Conservation (phyloP, 1,140 invertebrate genomes). For the Drosophila mauritiana region DNA sequence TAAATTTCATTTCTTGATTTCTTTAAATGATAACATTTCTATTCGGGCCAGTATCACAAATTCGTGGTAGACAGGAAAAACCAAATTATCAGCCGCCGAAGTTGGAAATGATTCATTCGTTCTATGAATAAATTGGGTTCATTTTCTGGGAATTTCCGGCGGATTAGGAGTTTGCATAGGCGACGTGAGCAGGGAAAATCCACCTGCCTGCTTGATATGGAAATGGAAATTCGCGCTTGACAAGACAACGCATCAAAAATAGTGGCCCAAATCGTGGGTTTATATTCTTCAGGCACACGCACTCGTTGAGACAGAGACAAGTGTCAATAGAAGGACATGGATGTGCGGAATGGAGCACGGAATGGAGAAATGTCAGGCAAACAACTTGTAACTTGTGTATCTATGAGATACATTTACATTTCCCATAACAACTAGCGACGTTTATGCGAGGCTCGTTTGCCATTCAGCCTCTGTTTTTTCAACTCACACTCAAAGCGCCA, state of each 20-base stretch:
- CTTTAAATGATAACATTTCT: background rate
- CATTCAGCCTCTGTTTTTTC: conserved; percentile 37
- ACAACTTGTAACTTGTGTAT: conserved; percentile 67
- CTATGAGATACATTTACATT: conserved; percentile 60
- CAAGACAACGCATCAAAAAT: conserved; percentile 30
- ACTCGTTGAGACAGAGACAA: conserved; percentile 44
- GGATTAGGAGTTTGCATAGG: conserved; percentile 7
- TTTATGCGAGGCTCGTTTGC: conserved; percentile 54
- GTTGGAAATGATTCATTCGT: conserved; percentile 29
- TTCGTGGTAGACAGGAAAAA: conserved; percentile 2
- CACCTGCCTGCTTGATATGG: conserved; percentile 24
- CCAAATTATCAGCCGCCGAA: conserved; percentile 30
- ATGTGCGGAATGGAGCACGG: background rate
- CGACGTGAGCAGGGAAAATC: conserved; percentile 1
- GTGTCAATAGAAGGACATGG: conserved; percentile 40
- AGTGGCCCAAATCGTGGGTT: conserved; percentile 33
- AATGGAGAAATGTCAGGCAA: conserved; percentile 40
- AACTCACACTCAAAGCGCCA: conserved; percentile 13
- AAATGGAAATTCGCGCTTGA: conserved; percentile 28
- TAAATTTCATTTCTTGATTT: too few species aligned
- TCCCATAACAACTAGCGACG: conserved; percentile 64
- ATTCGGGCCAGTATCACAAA: too few species aligned
- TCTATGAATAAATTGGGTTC: conserved; percentile 51
- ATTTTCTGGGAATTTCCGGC: conserved; percentile 28
- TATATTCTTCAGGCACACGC: conserved; percentile 21